These are phyloP conservation scores for Sarcophaga variegata DNA, from an alignment of 2,888 invertebrate species.

Conservation along the genomic window DNA sequence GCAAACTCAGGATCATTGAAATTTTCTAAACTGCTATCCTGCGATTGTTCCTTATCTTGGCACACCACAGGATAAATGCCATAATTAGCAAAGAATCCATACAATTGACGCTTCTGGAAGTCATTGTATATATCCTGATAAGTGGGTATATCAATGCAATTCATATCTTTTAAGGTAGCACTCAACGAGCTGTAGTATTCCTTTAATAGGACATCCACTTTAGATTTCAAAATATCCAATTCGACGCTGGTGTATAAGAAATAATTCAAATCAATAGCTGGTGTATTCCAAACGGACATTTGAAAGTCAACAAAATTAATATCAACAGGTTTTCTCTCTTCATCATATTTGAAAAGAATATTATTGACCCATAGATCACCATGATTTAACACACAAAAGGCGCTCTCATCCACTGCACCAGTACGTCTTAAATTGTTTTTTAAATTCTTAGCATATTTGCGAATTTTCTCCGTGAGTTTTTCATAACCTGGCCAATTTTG, in stretches of 20 bases:
- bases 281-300: constrained; percentile 73
- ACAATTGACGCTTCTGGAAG: constrained; percentile 66
- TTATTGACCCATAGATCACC: constrained; percentile 84
- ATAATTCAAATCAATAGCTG: constrained; percentile 75
- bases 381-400: constrained; percentile 82
- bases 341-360: constrained; percentile 82
- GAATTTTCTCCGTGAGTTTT: constrained; percentile 78
- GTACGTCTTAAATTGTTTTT: constrained; percentile 72
- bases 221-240: constrained; percentile 70
- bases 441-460: constrained; percentile 72
- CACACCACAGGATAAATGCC: constrained; percentile 69
- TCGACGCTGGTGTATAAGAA: constrained; percentile 73
- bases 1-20: constrained; percentile 68
- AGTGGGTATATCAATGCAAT: constrained; percentile 61
- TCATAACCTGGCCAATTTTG: constrained; percentile 81
- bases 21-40: constrained; percentile 70
- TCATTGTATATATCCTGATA: constrained; percentile 68
- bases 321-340: constrained; percentile 32
- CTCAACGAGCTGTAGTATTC: constrained; percentile 69
- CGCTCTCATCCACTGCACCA: constrained; percentile 73
- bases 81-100: constrained; percentile 70
- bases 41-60: constrained; percentile 68
- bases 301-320: constrained; percentile 75
- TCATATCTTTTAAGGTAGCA: constrained; percentile 40
- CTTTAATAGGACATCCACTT: constrained; percentile 68